Percentiles rank a stretch among this genome's conserved stretches.
Conservation (phyloP, 2,113 vertebrate species). For the Phycodurus eques region DNA sequence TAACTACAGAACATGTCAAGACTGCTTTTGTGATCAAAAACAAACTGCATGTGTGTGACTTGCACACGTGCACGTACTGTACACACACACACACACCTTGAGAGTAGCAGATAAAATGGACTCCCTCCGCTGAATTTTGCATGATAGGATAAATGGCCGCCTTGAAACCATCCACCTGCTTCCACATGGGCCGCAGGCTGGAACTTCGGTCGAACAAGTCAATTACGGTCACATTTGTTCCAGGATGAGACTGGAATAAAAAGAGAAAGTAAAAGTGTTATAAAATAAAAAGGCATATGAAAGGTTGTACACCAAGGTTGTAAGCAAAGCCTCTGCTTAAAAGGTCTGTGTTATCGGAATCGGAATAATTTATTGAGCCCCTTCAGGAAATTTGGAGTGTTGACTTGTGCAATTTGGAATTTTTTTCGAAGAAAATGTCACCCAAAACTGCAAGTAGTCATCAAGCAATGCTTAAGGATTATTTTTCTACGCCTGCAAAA, state of each 20-base stretch:
- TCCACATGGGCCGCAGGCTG: constrained; percentile 86
- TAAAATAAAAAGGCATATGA: too few species aligned
- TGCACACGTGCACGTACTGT: background rate
- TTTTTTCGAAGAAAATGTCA: too few species aligned
- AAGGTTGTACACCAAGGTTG: too few species aligned
- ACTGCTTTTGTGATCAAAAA: constrained; percentile 3
- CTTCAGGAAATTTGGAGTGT: too few species aligned
- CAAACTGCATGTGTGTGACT: constrained; percentile 21
- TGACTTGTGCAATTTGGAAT: too few species aligned
- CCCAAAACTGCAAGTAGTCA: too few species aligned
- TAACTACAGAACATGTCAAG: background rate
- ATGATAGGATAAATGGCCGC: constrained; percentile 84
- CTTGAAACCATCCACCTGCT: constrained; percentile 86
- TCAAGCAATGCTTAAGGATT: too few species aligned
- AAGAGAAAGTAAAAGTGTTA: background rate
- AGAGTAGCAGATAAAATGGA: constrained; percentile 84
- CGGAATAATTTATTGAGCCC: too few species aligned
- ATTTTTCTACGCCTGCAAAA: too few species aligned
- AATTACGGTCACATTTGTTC: constrained; percentile 83
- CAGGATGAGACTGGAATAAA: constrained; percentile 79
- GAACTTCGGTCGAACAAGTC: constrained; percentile 83
- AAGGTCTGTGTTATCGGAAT: too few species aligned
- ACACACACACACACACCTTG: constrained; percentile 58
- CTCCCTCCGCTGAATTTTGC: constrained; percentile 80
- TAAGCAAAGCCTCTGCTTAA: too few species aligned